These are phyloP conservation scores for Chloropsis cyanopogon DNA, from an alignment of 2,113 vertebrate species.

Conservation along the genomic window DNA sequence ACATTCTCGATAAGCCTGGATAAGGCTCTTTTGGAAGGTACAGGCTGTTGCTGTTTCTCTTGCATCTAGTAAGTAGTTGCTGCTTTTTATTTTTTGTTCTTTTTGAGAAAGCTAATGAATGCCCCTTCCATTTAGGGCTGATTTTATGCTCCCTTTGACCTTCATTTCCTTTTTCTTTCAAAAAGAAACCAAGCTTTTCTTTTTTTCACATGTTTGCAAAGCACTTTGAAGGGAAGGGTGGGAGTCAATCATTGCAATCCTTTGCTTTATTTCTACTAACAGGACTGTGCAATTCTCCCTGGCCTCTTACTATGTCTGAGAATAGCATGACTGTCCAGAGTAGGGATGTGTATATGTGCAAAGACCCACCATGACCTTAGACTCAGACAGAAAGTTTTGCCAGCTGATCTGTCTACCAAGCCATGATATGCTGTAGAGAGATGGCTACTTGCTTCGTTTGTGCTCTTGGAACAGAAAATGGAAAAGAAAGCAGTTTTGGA, in stretches of 20 bases:
- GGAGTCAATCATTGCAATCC: neutral
- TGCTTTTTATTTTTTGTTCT: neutral
- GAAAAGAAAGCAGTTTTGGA: neutral
- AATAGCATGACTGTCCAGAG: neutral
- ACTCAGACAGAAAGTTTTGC: neutral
- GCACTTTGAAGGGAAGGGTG: neutral
- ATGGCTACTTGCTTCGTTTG: neutral
- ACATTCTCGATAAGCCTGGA: neutral
- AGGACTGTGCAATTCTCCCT: neutral
- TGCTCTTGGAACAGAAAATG: neutral
- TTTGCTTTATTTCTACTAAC: neutral
- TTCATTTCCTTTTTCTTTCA: slow-evolving; percentile 20
- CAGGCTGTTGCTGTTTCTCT: neutral
- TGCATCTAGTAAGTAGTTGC: slow-evolving; percentile 10
- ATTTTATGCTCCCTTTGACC: slow-evolving; percentile 36
- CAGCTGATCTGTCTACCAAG: neutral
- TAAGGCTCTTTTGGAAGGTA: slow-evolving; percentile 29
- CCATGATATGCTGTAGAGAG: neutral
- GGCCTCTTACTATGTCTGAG: neutral
- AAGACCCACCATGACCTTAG: neutral
- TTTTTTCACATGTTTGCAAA: neutral
- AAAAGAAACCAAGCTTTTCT: neutral
- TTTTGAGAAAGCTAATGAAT: slow-evolving; percentile 22
- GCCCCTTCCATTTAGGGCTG: neutral
- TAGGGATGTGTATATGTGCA: neutral